Evolutionary conservation across 2,888 invertebrate genomes (phyloP), one percentile per base, ranked within the genome.

Genomic region (Epiperipatus broadwayi): DNA sequence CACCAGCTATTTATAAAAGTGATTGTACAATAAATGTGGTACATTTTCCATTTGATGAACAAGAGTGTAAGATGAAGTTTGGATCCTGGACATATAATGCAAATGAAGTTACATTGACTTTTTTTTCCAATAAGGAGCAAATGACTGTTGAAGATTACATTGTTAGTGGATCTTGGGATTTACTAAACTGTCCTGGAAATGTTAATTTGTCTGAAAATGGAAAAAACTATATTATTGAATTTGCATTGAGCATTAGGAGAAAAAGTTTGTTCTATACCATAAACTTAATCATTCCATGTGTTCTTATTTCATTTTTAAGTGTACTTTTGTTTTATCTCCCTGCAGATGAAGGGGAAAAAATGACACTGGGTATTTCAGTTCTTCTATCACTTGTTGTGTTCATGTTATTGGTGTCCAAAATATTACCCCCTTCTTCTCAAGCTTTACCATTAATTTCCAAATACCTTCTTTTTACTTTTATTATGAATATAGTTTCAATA

Each of bases 401-500:
- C 66, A 71, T 97, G 60, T 68, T 97, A 57, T 73, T 97, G 51
- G 93, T 97, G 47, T 93, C 93, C 48, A 97, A 97, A 67, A 97
- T 99, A 64, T 71, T 97, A 50, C 97, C 97, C 46, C 97, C 97
- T 39, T 95, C 93, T 1, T 95, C 95, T 37, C 73, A 93, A 46
- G 93, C 93, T 56, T 71, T 99, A 54, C 97, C 97, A 39, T 73
- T 97, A 44, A 95, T 99, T 54, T 93, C 95, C 60, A 97, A 97
- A 66, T 99, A 97, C 65, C 72, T 99, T 49, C 71, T 97, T 35
- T 95, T 97, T 65, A 97, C 95, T 41, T 97, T 97, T 66, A 89
- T 97, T 53, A 93, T 97, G 93, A 97, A 97, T 65, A 95, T 95
- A 45, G 85, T 97, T 56, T 91, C 93, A 68, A 97, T 99, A 63